Conservation (phyloP, 2,888 invertebrate species). For the Scaptomyza cyrtandrae region DNA sequence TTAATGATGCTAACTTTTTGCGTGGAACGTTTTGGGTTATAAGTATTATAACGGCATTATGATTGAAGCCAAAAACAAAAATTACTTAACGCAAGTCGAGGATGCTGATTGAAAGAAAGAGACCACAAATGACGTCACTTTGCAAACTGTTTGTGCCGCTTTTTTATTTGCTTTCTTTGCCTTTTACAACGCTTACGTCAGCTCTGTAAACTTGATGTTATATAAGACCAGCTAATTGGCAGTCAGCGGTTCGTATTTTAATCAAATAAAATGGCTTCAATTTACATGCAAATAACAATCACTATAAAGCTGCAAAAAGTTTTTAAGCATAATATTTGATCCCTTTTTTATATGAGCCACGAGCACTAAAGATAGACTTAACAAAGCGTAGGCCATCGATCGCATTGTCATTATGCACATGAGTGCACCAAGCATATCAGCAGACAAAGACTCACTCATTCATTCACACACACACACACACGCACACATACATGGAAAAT, state of each 20-base stretch:
- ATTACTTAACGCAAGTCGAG: conserved; percentile 45
- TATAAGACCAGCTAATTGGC: conserved; percentile 37
- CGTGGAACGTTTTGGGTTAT: conserved; percentile 10
- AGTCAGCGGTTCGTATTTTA: conserved; percentile 1
- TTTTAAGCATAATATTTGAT: neutral
- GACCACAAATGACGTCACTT: conserved; percentile 56
- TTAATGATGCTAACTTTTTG: conserved; percentile 26
- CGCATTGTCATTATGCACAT: conserved; percentile 56
- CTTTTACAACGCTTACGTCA: conserved; percentile 53
- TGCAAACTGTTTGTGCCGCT: conserved; percentile 25
- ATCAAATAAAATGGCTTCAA: too few relatives aligned
- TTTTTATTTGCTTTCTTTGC: conserved; percentile 15
- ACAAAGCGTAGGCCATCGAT: conserved; percentile 50
- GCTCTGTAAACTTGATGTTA: conserved; percentile 36
- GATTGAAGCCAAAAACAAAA: conserved; percentile 30
- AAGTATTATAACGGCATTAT: conserved; percentile 16
- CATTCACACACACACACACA: neutral
- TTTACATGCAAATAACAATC: too few relatives aligned
- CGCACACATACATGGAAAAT: neutral
- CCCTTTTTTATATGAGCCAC: neutral
- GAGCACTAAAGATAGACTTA: neutral
- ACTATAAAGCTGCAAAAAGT: neutral
- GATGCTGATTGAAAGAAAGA: conserved; percentile 37
- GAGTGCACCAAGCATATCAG: conserved; percentile 49
- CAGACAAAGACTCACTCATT: conserved; percentile 25